phyloP scores from a whole-genome alignment of 2,888 invertebrate species.

The Cyclophora punctaria region DNA sequence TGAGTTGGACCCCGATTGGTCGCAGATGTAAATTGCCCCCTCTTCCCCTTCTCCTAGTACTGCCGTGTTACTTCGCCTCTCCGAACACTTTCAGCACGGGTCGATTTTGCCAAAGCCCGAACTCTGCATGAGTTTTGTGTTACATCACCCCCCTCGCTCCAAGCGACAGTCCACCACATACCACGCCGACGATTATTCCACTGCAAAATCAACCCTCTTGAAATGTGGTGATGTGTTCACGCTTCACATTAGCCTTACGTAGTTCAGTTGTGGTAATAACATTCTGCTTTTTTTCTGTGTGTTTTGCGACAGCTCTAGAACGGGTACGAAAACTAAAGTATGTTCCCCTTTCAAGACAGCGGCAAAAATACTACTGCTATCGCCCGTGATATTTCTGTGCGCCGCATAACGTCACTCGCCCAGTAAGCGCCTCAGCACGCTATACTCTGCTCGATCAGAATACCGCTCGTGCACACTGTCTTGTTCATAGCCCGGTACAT shows the following conservation, averaged over 20 bases:
- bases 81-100: conserved; percentile 43
- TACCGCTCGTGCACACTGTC: conserved; percentile 7
- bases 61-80: conserved; percentile 41
- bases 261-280: conserved; percentile 17
- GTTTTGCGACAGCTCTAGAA: conserved; percentile 74
- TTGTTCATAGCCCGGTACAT: too few species aligned
- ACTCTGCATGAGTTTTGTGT: conserved; percentile 64
- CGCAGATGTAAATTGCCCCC: conserved; percentile 51
- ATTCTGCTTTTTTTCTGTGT: conserved; percentile 54
- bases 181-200: conserved; percentile 27
- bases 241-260: conserved; percentile 25
- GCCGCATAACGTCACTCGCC: conserved; percentile 73
- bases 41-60: conserved; percentile 27
- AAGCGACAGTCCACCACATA: conserved; percentile 38
- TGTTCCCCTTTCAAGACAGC: conserved; percentile 85
- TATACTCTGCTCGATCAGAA: conserved; percentile 43
- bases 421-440: conserved; percentile 69
- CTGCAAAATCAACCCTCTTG: conserved; percentile 73
- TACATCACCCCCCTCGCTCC: conserved; percentile 30
- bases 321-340: conserved; percentile 78
- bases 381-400: conserved; percentile 85
- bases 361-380: conserved; percentile 83
- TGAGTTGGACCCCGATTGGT: conserved; percentile 40
- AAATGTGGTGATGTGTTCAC: conserved; percentile 57
- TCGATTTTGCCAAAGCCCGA: conserved; percentile 50